Base-by-base conservation (phyloP, 2,888 invertebrate genomes). In the Mamestra brassicae region DNA sequence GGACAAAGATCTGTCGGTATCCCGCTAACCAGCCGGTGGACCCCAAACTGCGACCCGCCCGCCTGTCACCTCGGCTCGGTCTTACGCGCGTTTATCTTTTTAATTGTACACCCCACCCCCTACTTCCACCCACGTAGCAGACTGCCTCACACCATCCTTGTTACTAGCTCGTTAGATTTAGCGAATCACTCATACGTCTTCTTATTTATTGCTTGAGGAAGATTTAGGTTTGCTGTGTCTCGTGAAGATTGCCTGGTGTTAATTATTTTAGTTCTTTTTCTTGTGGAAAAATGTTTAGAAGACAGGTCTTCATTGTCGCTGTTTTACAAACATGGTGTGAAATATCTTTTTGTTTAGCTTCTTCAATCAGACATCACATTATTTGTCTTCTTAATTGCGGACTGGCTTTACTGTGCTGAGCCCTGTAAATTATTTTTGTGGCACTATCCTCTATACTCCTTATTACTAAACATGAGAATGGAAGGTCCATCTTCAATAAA, bases 51-150 rank as follows among this genome's bases (percentile, higher is more conserved):
- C 83, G 87, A 86, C 84, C 89, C 88, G 79, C 91, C 94, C 93
- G 90, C 89, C 91, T 93, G 93, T 93, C 94, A 93, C 93, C 92
- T 93, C 91, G 91, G 86, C 93, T 92, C 90, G 93, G 92, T 94
- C 95, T 95, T 95, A 93, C 90, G 90, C 91, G 94, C 95, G 94
- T 95, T 96, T 95, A 94, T 96, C 95, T 96, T 96, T 96, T 96
- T 96, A 95, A 96, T 96, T 96, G 95, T 92, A 88, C 92, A 90
- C 90, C 90, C 89, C 84, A 83, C 81, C 78, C 80, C 84, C 78
- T 7, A 13, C 34, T 13, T 11, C 66, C 75, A 36, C 66, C 64
- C 54, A 3, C 45, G 45, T 11, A 26, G 50, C 68, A 73, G 83
- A 74, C 79, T 54, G 72, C 84, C 87, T 82, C 76, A 79, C 80